A percentile compares a stretch with the other conserved stretches of the same genome.
Evolutionary conservation across 2,797 vertebrate genomes (phyloP).

Genomic region (Pogoniulus pusillus): DNA sequence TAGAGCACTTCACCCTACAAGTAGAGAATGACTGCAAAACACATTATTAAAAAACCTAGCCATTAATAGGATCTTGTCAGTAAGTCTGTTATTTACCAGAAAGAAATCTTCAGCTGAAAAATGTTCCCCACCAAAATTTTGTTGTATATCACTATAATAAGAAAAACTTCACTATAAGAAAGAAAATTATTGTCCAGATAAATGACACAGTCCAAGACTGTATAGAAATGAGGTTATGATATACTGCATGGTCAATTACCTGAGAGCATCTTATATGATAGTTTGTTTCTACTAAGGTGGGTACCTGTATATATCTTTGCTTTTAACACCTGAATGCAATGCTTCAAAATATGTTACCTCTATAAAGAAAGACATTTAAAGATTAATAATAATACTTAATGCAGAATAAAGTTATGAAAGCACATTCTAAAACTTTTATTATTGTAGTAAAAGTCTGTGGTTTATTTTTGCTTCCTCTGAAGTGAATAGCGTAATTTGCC

Average conservation of each 20-base stretch:
- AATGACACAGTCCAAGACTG: not conserved
- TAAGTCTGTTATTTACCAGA: constrained; percentile 59
- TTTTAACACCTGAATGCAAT: not conserved
- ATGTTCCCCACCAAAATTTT: constrained; percentile 21
- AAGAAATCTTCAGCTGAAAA: constrained; percentile 46
- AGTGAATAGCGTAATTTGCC: not conserved
- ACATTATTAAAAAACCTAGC: constrained; percentile 56
- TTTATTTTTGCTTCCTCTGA: not conserved
- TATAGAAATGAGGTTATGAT: constrained; percentile 26
- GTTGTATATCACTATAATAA: constrained; percentile 23
- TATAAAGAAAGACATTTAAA: not conserved
- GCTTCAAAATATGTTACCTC: not conserved
- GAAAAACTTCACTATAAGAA: constrained; percentile 21
- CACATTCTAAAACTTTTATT: not conserved
- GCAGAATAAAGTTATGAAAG: not conserved
- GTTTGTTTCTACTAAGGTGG: not conserved
- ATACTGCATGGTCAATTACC: not conserved
- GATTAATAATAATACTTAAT: not conserved
- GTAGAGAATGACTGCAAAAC: constrained; percentile 52
- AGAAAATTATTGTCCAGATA: constrained; percentile 11
- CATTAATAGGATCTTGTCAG: constrained; percentile 50
- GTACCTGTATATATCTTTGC: not conserved
- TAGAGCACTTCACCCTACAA: constrained; percentile 59
- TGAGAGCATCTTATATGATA: not conserved
- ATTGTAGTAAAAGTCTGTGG: not conserved